Evolutionary conservation across 2,888 invertebrate species (phyloP), one percentile per base, ranked within the genome.

Genomic region (Noctua janthina): DNA sequence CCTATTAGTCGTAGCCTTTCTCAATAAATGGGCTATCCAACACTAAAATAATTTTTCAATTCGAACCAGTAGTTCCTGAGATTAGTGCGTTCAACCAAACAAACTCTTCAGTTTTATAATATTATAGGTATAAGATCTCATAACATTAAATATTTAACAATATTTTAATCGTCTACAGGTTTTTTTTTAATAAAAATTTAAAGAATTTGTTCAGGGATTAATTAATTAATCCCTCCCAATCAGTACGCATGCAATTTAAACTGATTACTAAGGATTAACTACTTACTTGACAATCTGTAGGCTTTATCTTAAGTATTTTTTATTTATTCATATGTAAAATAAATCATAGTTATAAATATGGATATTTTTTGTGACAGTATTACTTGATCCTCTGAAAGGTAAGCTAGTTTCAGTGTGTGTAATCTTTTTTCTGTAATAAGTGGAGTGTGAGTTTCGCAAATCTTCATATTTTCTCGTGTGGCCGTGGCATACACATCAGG

Each of bases 261-360:
- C 29, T 84, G 68, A 82, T 80, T 64, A 84, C 0, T 51, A 17
- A 11, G 29, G 69, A 80, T 83, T 83, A 84, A 66, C 64, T 51
- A 43, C 23, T 80, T 82, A 64, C 39, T 84, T 59, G 49, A 67
- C 15, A 56, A 82, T 74, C 74, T 74, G 5, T 13, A 39, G 8
- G 23, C 6, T 51, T 83, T 83, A 83, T 83, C 83, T 5, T 56
- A 69, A 79, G 56, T 62, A 71, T 11, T 39, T n/a, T 29, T 29
- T 6, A 64, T 56, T 56, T 6, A 20, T 20, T 29, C 15, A 56
- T 11, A 13, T 46, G 56, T 39, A 75, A 62, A 29, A 35, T 74
- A 23, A 39, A 51, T 59, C 8, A 69, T 49, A 11, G 29, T 15
- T 43, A 13, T 46, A 23, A 70, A 64, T 35, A 23, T 7, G 20